Conservation (phyloP, 2,113 vertebrate species). For the Eleginops maclovinus region DNA sequence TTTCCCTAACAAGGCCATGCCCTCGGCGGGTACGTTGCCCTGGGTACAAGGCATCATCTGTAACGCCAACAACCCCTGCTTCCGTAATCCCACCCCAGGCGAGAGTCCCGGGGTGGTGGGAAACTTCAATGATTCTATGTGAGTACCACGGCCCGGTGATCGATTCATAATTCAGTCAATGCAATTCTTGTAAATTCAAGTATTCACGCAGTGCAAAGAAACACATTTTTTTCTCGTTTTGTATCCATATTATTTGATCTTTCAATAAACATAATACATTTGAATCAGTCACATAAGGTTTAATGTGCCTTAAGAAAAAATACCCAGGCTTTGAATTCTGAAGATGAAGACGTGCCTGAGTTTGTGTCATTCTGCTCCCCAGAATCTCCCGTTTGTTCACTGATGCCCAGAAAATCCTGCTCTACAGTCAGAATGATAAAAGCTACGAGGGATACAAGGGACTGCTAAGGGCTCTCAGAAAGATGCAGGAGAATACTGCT, state of each 20-base stretch:
- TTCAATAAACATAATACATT: too few species aligned
- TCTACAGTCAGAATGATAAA: conserved; percentile 93
- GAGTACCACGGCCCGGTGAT: conserved; percentile 62
- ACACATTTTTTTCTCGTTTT: too few species aligned
- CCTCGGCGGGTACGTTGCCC: conserved; percentile 95
- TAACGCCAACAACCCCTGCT: conserved; percentile 98
- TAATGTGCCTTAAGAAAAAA: too few species aligned
- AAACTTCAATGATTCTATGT: conserved; percentile 99
- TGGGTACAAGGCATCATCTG: conserved; percentile 99
- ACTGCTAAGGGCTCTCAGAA: conserved; percentile 83
- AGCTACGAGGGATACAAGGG: conserved; percentile 85
- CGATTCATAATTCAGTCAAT: background rate
- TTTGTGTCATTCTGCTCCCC: conserved; percentile 6
- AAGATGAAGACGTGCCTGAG: background rate
- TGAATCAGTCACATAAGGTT: too few species aligned
- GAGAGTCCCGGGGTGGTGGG: conserved; percentile 93
- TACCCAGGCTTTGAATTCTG: background rate
- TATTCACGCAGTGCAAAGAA: too few species aligned
- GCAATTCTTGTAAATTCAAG: background rate
- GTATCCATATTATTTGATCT: too few species aligned
- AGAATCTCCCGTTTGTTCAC: conserved; percentile 85
- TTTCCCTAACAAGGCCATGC: conserved; percentile 99
- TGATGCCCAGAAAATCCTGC: conserved; percentile 91
- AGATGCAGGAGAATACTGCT: conserved; percentile 85
- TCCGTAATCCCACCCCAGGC: conserved; percentile 95